phyloP scores from a whole-genome alignment of 1,140 invertebrate genomes.

The Megalopta genalis region DNA sequence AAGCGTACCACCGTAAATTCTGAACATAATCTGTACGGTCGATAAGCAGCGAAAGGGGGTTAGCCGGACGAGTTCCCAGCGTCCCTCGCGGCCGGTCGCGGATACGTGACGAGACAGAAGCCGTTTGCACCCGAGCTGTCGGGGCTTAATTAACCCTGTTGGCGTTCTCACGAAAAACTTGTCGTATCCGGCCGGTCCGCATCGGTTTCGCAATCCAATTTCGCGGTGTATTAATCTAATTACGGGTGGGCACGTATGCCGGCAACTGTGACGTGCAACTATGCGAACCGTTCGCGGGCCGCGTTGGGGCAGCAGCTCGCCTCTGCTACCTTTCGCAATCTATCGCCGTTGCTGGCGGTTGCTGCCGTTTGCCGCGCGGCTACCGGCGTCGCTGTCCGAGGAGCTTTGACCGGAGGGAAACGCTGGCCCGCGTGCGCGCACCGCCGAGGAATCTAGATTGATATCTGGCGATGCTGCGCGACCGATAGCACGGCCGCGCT shows the following conservation, averaged over 20 bases:
- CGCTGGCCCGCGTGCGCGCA: too few species aligned
- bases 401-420: background rate
- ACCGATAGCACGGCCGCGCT: background rate
- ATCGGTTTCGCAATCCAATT: slow-evolving; percentile 4
- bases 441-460: slow-evolving; percentile 1
- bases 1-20: too few species aligned
- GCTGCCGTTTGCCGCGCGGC: too few species aligned
- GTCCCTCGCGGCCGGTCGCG: too few species aligned
- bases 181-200: background rate
- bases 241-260: slow-evolving; percentile 1
- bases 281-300: background rate
- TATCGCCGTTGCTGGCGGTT: background rate
- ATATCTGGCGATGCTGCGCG: slow-evolving; percentile 1
- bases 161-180: slow-evolving; percentile 5
- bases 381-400: background rate
- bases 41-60: too few species aligned
- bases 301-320: too few species aligned
- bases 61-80: too few species aligned
- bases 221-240: slow-evolving; percentile 3
- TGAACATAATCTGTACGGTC: too few species aligned
- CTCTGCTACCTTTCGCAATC: background rate
- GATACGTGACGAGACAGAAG: too few species aligned
- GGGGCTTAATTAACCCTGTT: background rate
- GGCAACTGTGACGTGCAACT: background rate
- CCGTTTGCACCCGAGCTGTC: background rate